phyloP scores from a whole-genome alignment of 2,113 vertebrate species.

The Dasypus novemcinctus region DNA sequence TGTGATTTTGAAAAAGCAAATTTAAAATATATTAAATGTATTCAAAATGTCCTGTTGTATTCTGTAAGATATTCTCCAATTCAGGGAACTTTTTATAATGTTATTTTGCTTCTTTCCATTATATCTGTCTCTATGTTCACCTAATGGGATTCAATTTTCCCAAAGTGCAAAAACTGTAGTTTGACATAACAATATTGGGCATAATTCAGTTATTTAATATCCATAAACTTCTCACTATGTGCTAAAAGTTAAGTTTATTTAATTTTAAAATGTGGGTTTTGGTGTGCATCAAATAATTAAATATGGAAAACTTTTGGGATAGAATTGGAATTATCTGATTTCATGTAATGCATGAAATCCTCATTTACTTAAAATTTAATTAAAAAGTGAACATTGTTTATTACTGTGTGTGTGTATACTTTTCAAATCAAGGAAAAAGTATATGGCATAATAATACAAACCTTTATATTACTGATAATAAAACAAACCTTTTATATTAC shows the following conservation, averaged over 20 bases:
- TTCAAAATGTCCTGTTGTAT: neutral
- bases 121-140: neutral
- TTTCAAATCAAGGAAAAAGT: conserved; percentile 67
- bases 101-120: neutral
- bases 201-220: neutral
- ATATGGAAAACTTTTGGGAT: neutral
- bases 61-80: neutral
- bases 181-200: neutral
- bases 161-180: neutral
- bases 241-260: neutral
- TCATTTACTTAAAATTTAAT: neutral
- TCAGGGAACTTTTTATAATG: neutral
- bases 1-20: neutral
- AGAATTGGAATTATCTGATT: neutral
- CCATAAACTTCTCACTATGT: neutral
- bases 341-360: neutral
- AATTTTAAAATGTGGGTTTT: neutral
- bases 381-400: too few relatives aligned
- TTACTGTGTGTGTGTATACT: neutral
- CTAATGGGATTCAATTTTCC: neutral
- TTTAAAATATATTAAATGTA: neutral
- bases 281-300: neutral
- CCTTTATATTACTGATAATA: neutral
- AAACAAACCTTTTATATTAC: neutral
- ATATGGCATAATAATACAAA: neutral